Base-by-base conservation (phyloP, 2,888 invertebrate genomes). In the Pyrocoelia pectoralis region DNA sequence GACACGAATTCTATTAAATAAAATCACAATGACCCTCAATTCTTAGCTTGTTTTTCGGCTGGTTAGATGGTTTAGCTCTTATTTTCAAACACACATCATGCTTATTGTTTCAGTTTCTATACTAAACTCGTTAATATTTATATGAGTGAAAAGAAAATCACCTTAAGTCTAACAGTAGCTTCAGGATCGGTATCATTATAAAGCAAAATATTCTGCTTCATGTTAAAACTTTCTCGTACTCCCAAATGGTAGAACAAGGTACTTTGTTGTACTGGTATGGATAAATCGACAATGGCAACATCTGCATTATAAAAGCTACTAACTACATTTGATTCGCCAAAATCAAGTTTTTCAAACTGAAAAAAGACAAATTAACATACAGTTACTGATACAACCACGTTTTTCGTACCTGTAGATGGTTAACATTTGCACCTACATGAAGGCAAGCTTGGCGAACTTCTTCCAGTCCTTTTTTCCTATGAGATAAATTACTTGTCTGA, bases 281-380 rank as follows among this genome's bases (percentile, higher is more conserved):
- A 95, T 72, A 98, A 86, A 81, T 99, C 99, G 43, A 98, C 95
- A 40, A 99, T 87, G 0, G 95, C 97, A 48, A 98, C 95, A 81
- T 99, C 98, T 0, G 99, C 98, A 87, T 97, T 97, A 83, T 98
- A 98, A 83, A 99, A 98, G 70, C 90, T 91, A 79, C 98, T 97
- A 74, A 98, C 83, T 0, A 95, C 94, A 81, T 94, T 94, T 10
- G 95, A 93, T 83, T 98, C 98, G 0, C 98, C 98, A 83, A 97
- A 98, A 83, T 99, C 98, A 70, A 98, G 84, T 80, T 95, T 96
- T 79, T 98, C 96, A 86, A 97, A 98, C 92, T 95, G 83, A 64
- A 87, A 13, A 29, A 50, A 2, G 8, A 43, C 13, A 15, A 17
- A n/a, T 48, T n/a, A 17, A 17, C 10, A 19, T 4, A 48, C 6